Base-by-base conservation (phyloP, 2,113 vertebrate species). In the Acanthisitta chloris region DNA sequence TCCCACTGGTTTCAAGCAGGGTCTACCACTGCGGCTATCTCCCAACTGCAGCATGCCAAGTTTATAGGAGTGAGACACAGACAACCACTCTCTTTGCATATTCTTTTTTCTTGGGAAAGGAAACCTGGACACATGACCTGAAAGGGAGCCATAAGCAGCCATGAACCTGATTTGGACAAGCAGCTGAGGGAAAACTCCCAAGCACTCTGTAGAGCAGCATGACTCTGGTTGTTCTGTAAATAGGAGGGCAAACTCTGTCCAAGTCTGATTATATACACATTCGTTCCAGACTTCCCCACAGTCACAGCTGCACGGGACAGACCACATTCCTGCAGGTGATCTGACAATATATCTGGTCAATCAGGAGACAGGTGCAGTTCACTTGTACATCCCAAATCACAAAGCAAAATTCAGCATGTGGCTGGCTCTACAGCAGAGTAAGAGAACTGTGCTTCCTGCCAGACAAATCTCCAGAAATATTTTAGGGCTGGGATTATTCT, bases 401-500 rank as follows among this genome's bases (percentile, higher is more conserved):
- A 80, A 92, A 58, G 59, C 14, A 94, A 66, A 31, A 83, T 11
- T 31, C 38, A 83, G 49, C 54, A 38, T 6, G 5, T 45, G 58
- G 15, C 33, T 86, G 58, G 12, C 67, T 78, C 67, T 42, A 31
- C 14, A 66, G 8, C 51, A 74, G 7, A 58, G 8, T 43, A 88
- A 73, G 10, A 77, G 20, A 16, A 81, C 14, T 86, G 62, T 77
- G 38, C 33, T 71, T 83, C 51, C 46, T 62, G 42, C 7, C 54
- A 86, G 54, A 28, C 54, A 83, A 81, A 92, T 34, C 38, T 65
- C 46, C 91, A 81, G 21, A 80, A 95, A 86, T 70, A 88, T 34
- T 88, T 90, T 64, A 83, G 26, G n/a, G 12, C 8, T 69, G 23
- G n/a, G 36, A 91, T 81, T 93, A 82, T 72, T 59, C 57, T 72